Evolutionary conservation across 1,140 invertebrate genomes (phyloP).

Genomic region (Helicoverpa zea): DNA sequence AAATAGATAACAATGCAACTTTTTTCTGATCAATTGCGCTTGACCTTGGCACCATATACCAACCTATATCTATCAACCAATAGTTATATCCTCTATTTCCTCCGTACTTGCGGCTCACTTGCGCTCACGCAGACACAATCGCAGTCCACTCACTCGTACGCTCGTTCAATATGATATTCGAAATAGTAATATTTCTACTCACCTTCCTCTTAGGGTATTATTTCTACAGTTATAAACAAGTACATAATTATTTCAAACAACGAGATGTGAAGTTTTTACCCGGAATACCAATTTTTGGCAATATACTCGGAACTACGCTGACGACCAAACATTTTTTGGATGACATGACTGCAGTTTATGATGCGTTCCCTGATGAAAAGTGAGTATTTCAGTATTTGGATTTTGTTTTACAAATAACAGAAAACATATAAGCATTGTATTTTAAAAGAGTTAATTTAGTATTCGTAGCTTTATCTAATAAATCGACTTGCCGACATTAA

Average conservation of each 20-base stretch:
- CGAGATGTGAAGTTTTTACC: slow-evolving; percentile 67
- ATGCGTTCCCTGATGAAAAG: slow-evolving; percentile 73
- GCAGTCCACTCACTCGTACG: neutral
- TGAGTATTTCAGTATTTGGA: slow-evolving; percentile 54
- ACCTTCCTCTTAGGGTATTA: slow-evolving; percentile 61
- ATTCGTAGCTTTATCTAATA: too few relatives aligned
- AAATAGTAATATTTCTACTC: slow-evolving; percentile 66
- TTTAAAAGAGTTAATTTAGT: too few relatives aligned
- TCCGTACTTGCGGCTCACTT: neutral
- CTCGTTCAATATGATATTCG: slow-evolving; percentile 64
- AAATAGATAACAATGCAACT: too few relatives aligned
- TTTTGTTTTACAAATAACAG: neutral
- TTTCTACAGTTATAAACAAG: slow-evolving; percentile 60
- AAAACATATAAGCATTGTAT: neutral
- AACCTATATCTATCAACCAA: too few relatives aligned
- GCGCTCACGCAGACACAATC: slow-evolving; percentile 11
- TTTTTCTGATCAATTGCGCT: too few relatives aligned
- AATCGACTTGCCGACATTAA: too few relatives aligned
- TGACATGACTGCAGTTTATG: slow-evolving; percentile 68
- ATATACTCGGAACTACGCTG: slow-evolving; percentile 61
- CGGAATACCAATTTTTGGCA: slow-evolving; percentile 72
- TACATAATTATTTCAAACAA: slow-evolving; percentile 60
- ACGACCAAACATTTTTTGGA: slow-evolving; percentile 63
- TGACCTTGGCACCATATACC: too few relatives aligned
- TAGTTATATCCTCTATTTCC: neutral